Conservation (phyloP, 2,797 vertebrate species). For the Aselliscus stoliczkanus region DNA sequence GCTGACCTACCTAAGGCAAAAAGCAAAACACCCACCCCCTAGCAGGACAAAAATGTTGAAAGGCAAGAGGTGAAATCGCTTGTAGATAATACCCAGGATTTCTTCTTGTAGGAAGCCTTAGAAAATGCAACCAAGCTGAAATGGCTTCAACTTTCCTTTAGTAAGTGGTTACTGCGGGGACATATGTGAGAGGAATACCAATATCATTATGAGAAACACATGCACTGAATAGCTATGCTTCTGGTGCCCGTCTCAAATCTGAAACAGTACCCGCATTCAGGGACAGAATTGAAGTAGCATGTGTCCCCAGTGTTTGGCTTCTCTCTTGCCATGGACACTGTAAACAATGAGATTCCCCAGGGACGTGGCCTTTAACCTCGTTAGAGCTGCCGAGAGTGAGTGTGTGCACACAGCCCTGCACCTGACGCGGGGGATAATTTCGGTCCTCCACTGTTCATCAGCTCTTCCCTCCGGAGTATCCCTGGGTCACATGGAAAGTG, state of each 20-base stretch:
- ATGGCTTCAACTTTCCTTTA: conserved; percentile 36
- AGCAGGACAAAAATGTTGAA: neutral
- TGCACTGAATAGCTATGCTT: neutral
- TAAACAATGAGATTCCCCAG: conserved; percentile 2
- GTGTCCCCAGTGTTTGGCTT: neutral
- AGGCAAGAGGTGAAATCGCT: neutral
- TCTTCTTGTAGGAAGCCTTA: conserved; percentile 4
- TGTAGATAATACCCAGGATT: neutral
- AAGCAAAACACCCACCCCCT: neutral
- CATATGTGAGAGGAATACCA: neutral
- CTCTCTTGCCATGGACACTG: conserved; percentile 6
- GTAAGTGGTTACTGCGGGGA: neutral
- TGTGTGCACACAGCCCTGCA: neutral
- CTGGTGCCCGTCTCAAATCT: conserved; percentile 11
- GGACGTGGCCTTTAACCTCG: neutral
- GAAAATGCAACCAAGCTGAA: conserved; percentile 10
- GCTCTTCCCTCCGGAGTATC: neutral
- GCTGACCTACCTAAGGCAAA: neutral
- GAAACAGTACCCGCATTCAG: conserved; percentile 1
- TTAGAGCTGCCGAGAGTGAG: neutral
- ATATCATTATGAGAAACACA: conserved; percentile 6
- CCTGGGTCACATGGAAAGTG: neutral
- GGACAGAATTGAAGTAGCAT: neutral
- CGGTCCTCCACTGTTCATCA: neutral
- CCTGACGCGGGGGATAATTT: conserved; percentile 25